Base-by-base conservation (phyloP, 2,113 vertebrate genomes). In the Limnothrissa miodon region DNA sequence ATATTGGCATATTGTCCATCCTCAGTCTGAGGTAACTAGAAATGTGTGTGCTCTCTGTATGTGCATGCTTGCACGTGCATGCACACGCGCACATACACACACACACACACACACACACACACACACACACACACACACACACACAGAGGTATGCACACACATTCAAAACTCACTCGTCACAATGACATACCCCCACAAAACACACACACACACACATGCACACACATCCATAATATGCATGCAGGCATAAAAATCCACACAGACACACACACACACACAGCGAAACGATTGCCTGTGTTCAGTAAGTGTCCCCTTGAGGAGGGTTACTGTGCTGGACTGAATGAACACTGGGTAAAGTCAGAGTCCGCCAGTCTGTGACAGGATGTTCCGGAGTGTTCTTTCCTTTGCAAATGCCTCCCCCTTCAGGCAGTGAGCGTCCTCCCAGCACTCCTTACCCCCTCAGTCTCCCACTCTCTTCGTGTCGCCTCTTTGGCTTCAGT, bases 331-430 rank as follows among this genome's bases (percentile, higher is more conserved):
- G 25, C 25, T 66, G 29, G 59, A 66, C n/a, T 66, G 59, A 66
- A 66, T 33, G 59, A 66, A 33, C 13, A 15, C 59, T 33, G 59
- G 59, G 59, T 7, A 66, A 15, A 33, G 59, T 33, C 15, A 15
- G 59, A 66, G 59, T 66, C 25, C 10, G 59, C n/a, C 59, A 33
- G 59, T 10, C 25, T 8, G 7, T 66, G 25, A 29, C 59, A 66
- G 59, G 29, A 33, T 66, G 59, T 33, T 66, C 59, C 59, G n/a
- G 8, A 66, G 59, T 15, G 25, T 33, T 66, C 59, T 33, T 66
- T 66, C 59, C 59, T 66, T 66, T 66, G 59, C 25, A 66, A 66
- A 66, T 66, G 59, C 59, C 59, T 66, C 59, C 59, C 59, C 59
- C 59, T 66, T 66, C 59, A 66, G 59, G 59, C 59, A 13, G 59